Base-by-base conservation (phyloP, 2,797 vertebrate species). In the Champsocephalus esox region DNA sequence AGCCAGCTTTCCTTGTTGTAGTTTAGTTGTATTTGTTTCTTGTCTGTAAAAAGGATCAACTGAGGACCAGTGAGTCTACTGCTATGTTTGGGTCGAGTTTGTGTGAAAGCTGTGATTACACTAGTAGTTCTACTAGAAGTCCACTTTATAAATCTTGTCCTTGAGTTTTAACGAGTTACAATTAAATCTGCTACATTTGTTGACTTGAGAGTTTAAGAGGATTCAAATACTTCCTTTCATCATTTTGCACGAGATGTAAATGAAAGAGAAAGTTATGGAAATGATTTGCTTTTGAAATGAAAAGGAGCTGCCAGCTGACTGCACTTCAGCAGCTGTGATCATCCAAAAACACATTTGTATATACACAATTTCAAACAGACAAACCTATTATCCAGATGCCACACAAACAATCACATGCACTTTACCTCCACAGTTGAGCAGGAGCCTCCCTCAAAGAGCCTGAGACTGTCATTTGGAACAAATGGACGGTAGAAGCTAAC, bases 401-500 rank as follows among this genome's bases (percentile, higher is more conserved):
- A 67, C 46, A 52, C 28, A 46, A 52, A 70, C 62, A 67, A 34
- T 51, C 51, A 32, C 2, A 43, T 14, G 12, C 8, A 69, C 62
- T 43, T 32, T 58, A 48, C 61, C 2, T 69, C 17, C 45, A 1
- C 50, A 61, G 14, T 50, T 38, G 59, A 48, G 66, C 48, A 17
- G 49, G 10, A 62, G 38, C 63, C 72, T 73, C 76, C 58, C 67
- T 68, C 65, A 78, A 34, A 44, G 55, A 73, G 72, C 46, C 5
- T 14, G 45, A n/a, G 57, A 59, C 64, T 68, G 46, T 75, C 64
- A 85, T 81, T 56, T 80, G 56, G 77, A 87, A 71, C 73, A 79
- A 89, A 76, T 79, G 73, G 62, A 84, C 64, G 77, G 68, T 51
- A 86, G 57, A 61, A 66, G 76, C 59, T 66, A 57, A 49, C 63